These are phyloP conservation scores for Tangara arthus DNA, from an alignment of 2,797 vertebrate genomes.

Conservation along the genomic window DNA sequence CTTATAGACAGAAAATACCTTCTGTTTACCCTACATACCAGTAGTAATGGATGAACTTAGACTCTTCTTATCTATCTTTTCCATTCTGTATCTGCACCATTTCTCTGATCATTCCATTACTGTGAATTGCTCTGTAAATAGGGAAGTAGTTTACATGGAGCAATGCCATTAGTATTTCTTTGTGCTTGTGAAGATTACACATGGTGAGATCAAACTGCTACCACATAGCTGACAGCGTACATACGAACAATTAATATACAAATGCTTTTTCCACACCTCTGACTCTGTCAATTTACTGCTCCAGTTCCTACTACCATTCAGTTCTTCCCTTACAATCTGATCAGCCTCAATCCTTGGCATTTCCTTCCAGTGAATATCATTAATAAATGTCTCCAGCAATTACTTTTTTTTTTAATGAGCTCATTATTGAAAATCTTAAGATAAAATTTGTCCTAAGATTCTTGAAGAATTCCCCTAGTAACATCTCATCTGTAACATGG, in stretches of 20 bases:
- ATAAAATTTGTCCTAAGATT: background rate
- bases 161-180: background rate
- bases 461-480: background rate
- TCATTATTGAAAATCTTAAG: background rate
- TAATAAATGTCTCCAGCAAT: background rate
- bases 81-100: background rate
- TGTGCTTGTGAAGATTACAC: background rate
- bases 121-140: background rate
- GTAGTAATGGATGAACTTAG: background rate
- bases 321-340: background rate
- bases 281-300: background rate
- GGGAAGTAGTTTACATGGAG: background rate
- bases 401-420: background rate
- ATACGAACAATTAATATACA: background rate
- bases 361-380: background rate
- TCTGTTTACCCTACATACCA: background rate
- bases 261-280: background rate
- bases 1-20: background rate
- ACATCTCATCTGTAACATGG: background rate
- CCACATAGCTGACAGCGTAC: fast-evolving
- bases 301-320: background rate
- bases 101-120: background rate
- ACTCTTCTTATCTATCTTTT: background rate
- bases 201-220: background rate
- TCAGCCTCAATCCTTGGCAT: background rate